phyloP scores from a whole-genome alignment of 2,888 invertebrate species.

The Holacanthella duospinosa region DNA sequence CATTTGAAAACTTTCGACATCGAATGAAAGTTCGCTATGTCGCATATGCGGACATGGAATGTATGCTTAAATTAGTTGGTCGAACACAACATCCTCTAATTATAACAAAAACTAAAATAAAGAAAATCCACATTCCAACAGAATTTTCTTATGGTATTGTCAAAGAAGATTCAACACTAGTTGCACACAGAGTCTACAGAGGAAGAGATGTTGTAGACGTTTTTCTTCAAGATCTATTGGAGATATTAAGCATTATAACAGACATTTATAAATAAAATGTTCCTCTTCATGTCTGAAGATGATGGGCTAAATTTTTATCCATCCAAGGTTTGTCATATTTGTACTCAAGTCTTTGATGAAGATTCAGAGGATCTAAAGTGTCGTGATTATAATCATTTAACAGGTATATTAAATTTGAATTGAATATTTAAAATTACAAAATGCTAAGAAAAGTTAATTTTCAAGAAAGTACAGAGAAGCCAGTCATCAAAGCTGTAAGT shows the following conservation, averaged over 20 bases:
- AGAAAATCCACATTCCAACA: neutral
- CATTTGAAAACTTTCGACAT: neutral
- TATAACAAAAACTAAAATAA: neutral
- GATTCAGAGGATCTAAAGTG: neutral
- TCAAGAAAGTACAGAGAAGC: neutral
- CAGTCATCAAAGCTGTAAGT: conserved; percentile 1
- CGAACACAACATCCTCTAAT: neutral
- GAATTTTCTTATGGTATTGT: conserved; percentile 5
- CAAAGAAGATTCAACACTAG: neutral
- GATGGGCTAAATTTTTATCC: neutral
- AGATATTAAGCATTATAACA: neutral
- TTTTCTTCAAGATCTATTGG: neutral
- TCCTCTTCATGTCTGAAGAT: neutral
- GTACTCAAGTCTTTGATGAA: neutral
- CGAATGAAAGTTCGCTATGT: conserved; percentile 6
- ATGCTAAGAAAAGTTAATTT: neutral
- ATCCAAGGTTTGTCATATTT: conserved; percentile 5
- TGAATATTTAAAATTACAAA: neutral
- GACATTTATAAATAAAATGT: neutral
- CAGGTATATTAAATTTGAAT: no score
- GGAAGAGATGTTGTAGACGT: neutral
- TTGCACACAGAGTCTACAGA: neutral
- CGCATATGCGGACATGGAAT: conserved; percentile 7
- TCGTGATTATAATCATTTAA: conserved; percentile 4
- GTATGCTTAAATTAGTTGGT: neutral